Evolutionary conservation across 2,888 invertebrate genomes (phyloP).

Genomic region (Apotomis turbidana): DNA sequence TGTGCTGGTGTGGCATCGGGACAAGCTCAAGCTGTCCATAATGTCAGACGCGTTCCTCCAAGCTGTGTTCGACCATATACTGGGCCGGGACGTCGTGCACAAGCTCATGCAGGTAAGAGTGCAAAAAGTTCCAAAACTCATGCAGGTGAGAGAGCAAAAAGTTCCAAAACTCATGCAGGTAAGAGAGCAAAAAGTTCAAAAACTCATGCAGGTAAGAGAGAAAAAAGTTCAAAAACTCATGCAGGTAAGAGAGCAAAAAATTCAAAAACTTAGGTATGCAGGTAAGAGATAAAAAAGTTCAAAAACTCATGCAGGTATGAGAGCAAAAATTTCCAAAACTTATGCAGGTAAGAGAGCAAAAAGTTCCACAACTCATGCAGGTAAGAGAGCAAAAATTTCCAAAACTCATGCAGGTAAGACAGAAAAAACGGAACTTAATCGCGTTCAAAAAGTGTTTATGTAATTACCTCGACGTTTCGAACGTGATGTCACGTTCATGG

Average conservation of each 20-base stretch:
- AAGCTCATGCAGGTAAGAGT: slow-evolving; percentile 91
- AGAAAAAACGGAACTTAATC: too few relatives aligned
- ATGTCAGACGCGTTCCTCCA: slow-evolving; percentile 92
- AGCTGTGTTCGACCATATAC: slow-evolving; percentile 93
- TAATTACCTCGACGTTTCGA: too few relatives aligned
- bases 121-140: neutral
- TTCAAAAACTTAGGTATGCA: neutral
- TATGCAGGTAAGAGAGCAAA: slow-evolving; percentile 86
- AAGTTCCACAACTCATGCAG: neutral
- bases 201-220: neutral
- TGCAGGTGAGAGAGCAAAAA: neutral
- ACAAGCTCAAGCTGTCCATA: slow-evolving; percentile 92
- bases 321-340: too few relatives aligned
- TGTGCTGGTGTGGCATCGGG: slow-evolving; percentile 92
- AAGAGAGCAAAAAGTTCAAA: neutral
- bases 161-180: too few relatives aligned
- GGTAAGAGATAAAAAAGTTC: too few relatives aligned
- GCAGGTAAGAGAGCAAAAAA: slow-evolving; percentile 83
- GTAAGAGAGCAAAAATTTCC: too few relatives aligned
- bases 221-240: too few relatives aligned
- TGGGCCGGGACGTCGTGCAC: slow-evolving; percentile 93
- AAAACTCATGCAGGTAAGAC: too few relatives aligned
- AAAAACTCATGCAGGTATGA: too few relatives aligned
- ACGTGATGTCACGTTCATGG: too few relatives aligned
- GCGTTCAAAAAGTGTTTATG: too few relatives aligned